Base-by-base conservation (phyloP, 2,797 vertebrate species). In the Bovichtus diacanthus region DNA sequence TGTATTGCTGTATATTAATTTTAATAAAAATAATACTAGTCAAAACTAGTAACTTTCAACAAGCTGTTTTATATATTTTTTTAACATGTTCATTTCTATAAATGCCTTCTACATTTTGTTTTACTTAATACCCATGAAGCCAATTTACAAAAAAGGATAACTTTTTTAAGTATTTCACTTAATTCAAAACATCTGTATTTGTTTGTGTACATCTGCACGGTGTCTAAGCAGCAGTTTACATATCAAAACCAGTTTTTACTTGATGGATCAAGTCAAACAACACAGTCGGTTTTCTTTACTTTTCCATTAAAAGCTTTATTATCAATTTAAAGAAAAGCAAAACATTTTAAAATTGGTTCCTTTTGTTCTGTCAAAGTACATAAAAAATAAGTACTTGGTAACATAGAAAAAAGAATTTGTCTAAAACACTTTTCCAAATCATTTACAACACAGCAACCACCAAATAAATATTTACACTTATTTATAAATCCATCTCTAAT, bases 391-490 rank as follows among this genome's bases (percentile, higher is more conserved):
- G 71, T 82, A 88, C 83, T 92, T 85, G 70, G 84, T 86, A 72
- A 91, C 85, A 93, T 92, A 94, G 82, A 94, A 93, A 93, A 90
- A 87, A 76, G 59, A 62, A 76, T 77, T 50, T 70, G 46, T 85
- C 85, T 86, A 85, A 90, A 91, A 93, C 86, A 78, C 82, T 84
- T 87, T 64, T 66, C 84, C 84, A 86, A 90, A 84, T 88, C 71
- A 90, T 94, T 88, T 93, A 93, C 83, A 94, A 84, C 94, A 95
- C 92, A 70, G 94, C 94, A 95, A 92, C 68, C 90, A 76, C 82
- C 85, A 88, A 89, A 93, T 87, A 93, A 90, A 93, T 95, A 96
- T 95, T 78, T 95, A 95, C 94, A 95, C 36, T 70, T 84, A 86
- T 91, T 90, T 90, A 94, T 91, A 93, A 94, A 93, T 93, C 59